Base-by-base conservation (phyloP, 2,888 invertebrate species). In the Ennomos fuscantarius region DNA sequence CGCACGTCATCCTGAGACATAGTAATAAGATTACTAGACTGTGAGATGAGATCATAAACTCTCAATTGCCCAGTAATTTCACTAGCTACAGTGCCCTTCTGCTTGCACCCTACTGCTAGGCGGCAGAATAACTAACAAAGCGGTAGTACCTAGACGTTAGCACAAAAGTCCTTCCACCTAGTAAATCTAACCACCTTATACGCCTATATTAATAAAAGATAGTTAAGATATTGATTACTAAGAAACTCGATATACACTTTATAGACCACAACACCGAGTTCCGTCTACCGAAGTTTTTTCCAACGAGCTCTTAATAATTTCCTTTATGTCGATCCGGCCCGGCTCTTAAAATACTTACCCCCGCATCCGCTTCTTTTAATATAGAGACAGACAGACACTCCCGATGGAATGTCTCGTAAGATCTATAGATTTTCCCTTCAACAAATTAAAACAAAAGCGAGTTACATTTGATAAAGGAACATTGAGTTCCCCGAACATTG, bases 261-360 rank as follows among this genome's bases (percentile, higher is more conserved):
- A 76, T 76, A 77, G 71, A 77, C 78, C 78, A 79, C 79, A 81
- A 75, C 74, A 73, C 77, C 80, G 78, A 84, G 90, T 91, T 91
- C 91, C 91, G 89, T 84, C 84, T 84, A 81, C 76, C 65, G 61
- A 69, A 44, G 74, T 84, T 89, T 88, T 83, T 86, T 83, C 73
- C 70, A 64, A 74, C 86, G 87, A 80, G 89, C 89, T 87, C 90
- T 90, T 89, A 81, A 89, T 90, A 89, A 91, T 91, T 89, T 92
- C 91, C 91, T 92, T 89, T 88, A 91, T 91, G 84, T 78, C 84
- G 82, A 86, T 87, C 87, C 86, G 84, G 87, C 78, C 87, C 87
- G 84, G 85, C 89, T 88, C 91, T 91, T 88, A 92, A 92, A 92
- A 92, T 92, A 91, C 92, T 83, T 89, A 87, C 87, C 91, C 90